Conservation (phyloP, 2,888 invertebrate genomes). For the Chrysomela aeneicollis region DNA sequence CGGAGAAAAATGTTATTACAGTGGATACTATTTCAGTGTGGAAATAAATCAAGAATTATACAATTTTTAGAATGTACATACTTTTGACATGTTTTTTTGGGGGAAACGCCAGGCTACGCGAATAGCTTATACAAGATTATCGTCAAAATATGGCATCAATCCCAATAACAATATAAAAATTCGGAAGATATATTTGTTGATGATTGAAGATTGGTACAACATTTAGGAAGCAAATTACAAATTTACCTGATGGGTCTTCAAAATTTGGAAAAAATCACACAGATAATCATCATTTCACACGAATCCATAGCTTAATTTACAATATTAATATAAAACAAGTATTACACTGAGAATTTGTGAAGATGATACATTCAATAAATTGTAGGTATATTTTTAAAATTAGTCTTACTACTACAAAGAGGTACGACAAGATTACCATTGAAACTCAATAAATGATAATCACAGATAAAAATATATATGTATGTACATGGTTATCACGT, state of each 20-base stretch:
- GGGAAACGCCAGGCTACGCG: neutral
- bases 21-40: neutral
- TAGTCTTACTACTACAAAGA: conserved; percentile 43
- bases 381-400: conserved; percentile 25
- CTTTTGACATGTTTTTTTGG: neutral
- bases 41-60: neutral
- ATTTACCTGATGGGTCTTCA: too few species aligned
- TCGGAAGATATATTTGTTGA: neutral
- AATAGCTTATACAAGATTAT: neutral
- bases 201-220: neutral
- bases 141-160: neutral
- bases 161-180: conserved; percentile 1
- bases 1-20: conserved; percentile 14
- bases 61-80: neutral
- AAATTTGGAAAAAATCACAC: neutral
- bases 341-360: conserved; percentile 36
- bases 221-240: neutral
- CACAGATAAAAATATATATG: conserved; percentile 26
- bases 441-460: conserved; percentile 42
- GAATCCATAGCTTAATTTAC: conserved; percentile 24
- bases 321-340: conserved; percentile 36
- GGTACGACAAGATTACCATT: conserved; percentile 46
- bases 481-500: conserved; percentile 23
- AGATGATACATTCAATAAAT: conserved; percentile 38
- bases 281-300: conserved; percentile 9